A percentile compares a stretch with the other conserved stretches of the same genome.
phyloP scores from a whole-genome alignment of 2,113 vertebrate species.

The Ciconia maguari region DNA sequence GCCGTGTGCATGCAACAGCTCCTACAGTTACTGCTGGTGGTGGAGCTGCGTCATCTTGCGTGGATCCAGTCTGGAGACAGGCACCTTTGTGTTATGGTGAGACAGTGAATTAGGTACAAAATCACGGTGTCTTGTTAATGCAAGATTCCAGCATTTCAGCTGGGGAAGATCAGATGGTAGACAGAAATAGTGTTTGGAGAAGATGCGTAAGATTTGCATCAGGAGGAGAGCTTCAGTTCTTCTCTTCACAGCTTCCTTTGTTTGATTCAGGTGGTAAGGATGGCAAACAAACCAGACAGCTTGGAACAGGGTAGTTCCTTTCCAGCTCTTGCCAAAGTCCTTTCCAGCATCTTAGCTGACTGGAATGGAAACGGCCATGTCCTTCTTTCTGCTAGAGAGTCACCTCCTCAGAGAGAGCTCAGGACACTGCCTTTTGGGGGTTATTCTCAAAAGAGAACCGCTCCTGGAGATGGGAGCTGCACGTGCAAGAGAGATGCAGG shows the following conservation, averaged over 20 bases:
- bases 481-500: not conserved
- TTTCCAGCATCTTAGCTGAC: not conserved
- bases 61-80: not conserved
- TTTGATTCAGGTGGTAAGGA: not conserved
- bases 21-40: not conserved
- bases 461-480: not conserved
- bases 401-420: not conserved
- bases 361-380: not conserved
- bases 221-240: not conserved
- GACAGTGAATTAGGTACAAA: not conserved
- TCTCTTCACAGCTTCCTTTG: not conserved
- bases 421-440: not conserved
- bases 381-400: not conserved
- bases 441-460: not conserved
- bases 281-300: not conserved
- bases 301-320: not conserved
- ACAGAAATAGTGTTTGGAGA: not conserved
- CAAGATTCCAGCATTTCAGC: not conserved
- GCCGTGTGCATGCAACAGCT: not conserved
- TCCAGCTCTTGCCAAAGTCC: not conserved
- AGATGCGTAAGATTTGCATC: not conserved
- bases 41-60: rapidly evolving
- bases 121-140: not conserved
- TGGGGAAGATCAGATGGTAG: not conserved
- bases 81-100: not conserved